A percentile compares a stretch with the other conserved stretches of the same genome.
Conservation (phyloP, 2,113 vertebrate genomes). For the Prunella himalayana region DNA sequence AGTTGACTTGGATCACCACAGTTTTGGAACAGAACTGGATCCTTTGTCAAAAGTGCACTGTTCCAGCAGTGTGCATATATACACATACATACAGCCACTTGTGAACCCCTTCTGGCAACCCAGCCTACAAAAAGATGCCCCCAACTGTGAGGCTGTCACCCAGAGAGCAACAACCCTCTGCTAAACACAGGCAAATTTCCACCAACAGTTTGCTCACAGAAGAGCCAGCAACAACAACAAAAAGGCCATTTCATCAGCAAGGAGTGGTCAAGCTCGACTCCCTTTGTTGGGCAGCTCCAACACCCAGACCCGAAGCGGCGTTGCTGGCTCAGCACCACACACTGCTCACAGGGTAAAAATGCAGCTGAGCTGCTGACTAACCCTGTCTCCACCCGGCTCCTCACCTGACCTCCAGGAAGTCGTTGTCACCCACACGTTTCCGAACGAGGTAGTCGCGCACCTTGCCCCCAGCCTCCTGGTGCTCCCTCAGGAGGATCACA, state of each 20-base stretch:
- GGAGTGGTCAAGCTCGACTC: not conserved
- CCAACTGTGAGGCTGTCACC: not conserved
- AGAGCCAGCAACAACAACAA: not conserved
- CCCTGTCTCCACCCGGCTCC: constrained; percentile 4
- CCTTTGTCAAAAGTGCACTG: not conserved
- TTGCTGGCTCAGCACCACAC: constrained; percentile 11
- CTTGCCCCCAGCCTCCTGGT: constrained; percentile 86
- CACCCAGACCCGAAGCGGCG: not conserved
- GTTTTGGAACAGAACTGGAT: not conserved
- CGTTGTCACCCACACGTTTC: constrained; percentile 92
- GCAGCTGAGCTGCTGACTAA: constrained; percentile 43
- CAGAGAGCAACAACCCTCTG: not conserved
- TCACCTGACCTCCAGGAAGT: constrained; percentile 99
- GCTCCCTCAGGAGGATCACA: constrained; percentile 89
- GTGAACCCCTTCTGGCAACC: not conserved
- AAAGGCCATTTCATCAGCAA: not conserved
- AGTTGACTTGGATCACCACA: not conserved
- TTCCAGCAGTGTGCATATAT: not conserved
- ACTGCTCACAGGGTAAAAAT: not conserved
- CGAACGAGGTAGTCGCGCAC: constrained; percentile 94
- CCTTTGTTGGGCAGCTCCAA: not conserved
- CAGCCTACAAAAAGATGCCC: not conserved
- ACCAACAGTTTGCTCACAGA: not conserved
- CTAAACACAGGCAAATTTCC: not conserved
- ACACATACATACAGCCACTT: not conserved